These are phyloP conservation scores for Varanus salvator DNA, from an alignment of 2,113 vertebrate species.

Conservation along the genomic window DNA sequence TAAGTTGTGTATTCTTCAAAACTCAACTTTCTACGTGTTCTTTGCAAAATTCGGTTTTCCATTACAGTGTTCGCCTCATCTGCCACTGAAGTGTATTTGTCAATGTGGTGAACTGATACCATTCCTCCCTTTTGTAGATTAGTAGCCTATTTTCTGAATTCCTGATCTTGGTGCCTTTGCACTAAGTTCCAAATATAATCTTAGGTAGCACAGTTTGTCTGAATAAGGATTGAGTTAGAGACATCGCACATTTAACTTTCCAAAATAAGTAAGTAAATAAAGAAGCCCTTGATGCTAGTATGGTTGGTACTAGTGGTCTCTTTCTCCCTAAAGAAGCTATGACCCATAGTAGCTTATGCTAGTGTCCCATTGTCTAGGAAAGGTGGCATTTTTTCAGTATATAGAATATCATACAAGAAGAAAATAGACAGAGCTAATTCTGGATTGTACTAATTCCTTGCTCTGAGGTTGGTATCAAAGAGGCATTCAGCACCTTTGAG, in stretches of 20 bases:
- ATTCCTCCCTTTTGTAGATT: slow-evolving; percentile 23
- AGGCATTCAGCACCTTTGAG: background rate
- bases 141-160: slow-evolving; percentile 37
- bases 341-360: slow-evolving; percentile 22
- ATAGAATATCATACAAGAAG: background rate
- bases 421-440: slow-evolving; percentile 10
- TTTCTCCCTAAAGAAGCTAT: slow-evolving; percentile 21
- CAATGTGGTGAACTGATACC: slow-evolving; percentile 13
- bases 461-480: slow-evolving; percentile 22
- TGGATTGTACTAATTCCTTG: slow-evolving; percentile 17
- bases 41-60: slow-evolving; percentile 24
- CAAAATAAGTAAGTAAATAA: background rate
- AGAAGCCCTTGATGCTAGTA: slow-evolving; percentile 25
- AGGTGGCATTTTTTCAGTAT: slow-evolving; percentile 16
- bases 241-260: slow-evolving; percentile 13
- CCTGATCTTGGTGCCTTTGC: slow-evolving; percentile 39
- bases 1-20: background rate
- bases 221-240: slow-evolving; percentile 13
- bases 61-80: slow-evolving; percentile 27
- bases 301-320: slow-evolving; percentile 46
- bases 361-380: slow-evolving; percentile 31
- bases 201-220: slow-evolving; percentile 15
- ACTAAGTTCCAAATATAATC: background rate
- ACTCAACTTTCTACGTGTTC: slow-evolving; percentile 10
- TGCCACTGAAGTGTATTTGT: slow-evolving; percentile 21